Evolutionary conservation across 1,140 invertebrate genomes (phyloP).

Genomic region (Drosophila parabipectinata): DNA sequence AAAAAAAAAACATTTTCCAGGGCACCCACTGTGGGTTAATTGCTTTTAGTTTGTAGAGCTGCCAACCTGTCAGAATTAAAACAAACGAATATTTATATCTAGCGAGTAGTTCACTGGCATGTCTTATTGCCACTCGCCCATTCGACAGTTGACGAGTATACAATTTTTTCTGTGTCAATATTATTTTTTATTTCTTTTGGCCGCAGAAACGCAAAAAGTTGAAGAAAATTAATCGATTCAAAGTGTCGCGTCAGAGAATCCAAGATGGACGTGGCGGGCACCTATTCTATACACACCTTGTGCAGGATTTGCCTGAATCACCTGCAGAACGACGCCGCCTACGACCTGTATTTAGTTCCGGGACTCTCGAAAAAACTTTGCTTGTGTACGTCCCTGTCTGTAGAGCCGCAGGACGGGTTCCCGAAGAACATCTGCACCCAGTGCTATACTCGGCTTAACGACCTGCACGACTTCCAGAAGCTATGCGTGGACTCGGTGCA

Average conservation of each 20-base stretch:
- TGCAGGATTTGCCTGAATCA: constrained; percentile 79
- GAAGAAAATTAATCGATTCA: constrained; percentile 10
- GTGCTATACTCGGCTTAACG: constrained; percentile 72
- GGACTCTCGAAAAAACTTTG: constrained; percentile 76
- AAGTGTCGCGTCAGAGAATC: constrained; percentile 17
- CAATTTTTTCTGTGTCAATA: constrained; percentile 76
- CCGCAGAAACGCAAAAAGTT: constrained; percentile 40
- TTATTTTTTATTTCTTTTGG: constrained; percentile 69
- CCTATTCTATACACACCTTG: constrained; percentile 74
- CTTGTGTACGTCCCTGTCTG: constrained; percentile 75
- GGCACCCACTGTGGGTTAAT: constrained; percentile 5
- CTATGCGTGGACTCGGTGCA: constrained; percentile 75
- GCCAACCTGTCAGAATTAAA: background rate
- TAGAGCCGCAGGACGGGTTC: constrained; percentile 78
- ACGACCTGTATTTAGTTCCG: constrained; percentile 77
- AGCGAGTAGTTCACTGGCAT: constrained; percentile 25
- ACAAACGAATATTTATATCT: background rate
- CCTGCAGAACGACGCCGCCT: constrained; percentile 70
- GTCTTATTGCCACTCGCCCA: constrained; percentile 46
- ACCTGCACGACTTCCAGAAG: constrained; percentile 77
- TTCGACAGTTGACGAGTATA: constrained; percentile 65
- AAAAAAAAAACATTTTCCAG: too few relatives aligned
- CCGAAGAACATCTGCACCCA: constrained; percentile 77
- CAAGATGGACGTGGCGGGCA: constrained; percentile 66
- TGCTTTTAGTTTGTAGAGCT: background rate